Percentiles rank a stretch among this genome's conserved stretches.
phyloP scores from a whole-genome alignment of 2,797 vertebrate species.

The Rhabdomys pumilio region DNA sequence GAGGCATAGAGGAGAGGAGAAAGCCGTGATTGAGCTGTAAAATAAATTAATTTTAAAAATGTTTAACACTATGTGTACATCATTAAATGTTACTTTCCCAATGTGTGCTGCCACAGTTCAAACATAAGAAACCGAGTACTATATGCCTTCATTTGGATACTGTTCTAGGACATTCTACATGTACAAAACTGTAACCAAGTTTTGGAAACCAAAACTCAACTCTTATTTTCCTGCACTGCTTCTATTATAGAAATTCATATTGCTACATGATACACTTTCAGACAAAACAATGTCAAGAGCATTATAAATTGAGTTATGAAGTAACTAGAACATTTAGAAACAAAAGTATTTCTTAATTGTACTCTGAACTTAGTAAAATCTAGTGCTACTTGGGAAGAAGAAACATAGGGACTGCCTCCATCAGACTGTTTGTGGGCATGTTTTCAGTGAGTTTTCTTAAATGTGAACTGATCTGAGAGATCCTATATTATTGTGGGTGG shows the following conservation, averaged over 20 bases:
- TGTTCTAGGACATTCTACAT: slow-evolving; percentile 14
- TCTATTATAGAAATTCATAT: background rate
- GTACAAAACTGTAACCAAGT: slow-evolving; percentile 52
- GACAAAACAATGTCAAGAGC: background rate
- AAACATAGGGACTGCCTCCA: background rate
- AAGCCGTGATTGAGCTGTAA: too few species aligned
- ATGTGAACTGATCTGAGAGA: background rate
- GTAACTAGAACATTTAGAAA: background rate
- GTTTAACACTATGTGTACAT: background rate
- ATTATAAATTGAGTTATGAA: background rate
- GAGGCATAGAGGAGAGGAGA: too few species aligned
- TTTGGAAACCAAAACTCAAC: slow-evolving; percentile 52
- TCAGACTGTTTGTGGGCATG: background rate
- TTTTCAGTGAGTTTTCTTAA: background rate
- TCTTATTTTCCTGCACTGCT: background rate
- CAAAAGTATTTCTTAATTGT: background rate
- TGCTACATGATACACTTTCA: background rate
- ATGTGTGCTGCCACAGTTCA: slow-evolving; percentile 46
- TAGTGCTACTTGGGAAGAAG: too few species aligned
- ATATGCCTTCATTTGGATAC: slow-evolving; percentile 52
- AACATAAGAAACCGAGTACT: background rate
- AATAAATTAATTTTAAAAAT: too few species aligned
- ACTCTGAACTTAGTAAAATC: background rate
- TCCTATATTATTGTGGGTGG: background rate
- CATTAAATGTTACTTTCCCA: background rate